phyloP scores from a whole-genome alignment of 2,797 vertebrate species.

The Carapus acus region DNA sequence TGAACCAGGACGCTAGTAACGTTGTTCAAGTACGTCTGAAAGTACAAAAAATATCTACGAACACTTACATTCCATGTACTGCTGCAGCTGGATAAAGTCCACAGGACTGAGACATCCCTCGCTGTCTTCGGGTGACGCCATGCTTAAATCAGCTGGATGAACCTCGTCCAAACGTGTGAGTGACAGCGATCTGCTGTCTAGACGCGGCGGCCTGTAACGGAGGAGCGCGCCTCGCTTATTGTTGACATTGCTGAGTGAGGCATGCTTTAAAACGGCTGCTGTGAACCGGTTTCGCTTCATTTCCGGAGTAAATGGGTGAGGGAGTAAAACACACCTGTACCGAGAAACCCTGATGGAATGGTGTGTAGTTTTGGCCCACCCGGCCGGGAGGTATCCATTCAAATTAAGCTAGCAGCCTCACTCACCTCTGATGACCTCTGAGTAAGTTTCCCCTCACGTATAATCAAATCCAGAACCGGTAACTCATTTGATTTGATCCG shows the following conservation, averaged over 20 bases:
- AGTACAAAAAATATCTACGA: too few species aligned
- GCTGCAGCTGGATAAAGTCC: conserved; percentile 87
- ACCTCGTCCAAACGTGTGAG: neutral
- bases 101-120: conserved; percentile 74
- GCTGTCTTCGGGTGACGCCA: conserved; percentile 56
- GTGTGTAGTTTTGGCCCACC: neutral
- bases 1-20: neutral
- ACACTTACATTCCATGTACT: conserved; percentile 85
- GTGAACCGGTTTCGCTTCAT: conserved; percentile 59
- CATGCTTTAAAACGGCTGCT: conserved; percentile 6
- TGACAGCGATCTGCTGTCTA: neutral
- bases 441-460: too few species aligned
- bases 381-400: neutral
- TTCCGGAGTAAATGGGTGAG: conserved; percentile 10
- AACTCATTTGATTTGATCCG: too few species aligned
- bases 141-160: conserved; percentile 30
- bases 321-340: conserved; percentile 6
- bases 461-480: too few species aligned
- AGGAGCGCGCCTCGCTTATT: neutral
- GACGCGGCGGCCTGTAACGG: neutral
- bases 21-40: neutral
- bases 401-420: too few species aligned
- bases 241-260: too few species aligned
- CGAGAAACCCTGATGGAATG: neutral
- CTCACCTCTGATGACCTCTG: too few species aligned